These are phyloP conservation scores for Scarus forsteni DNA, from an alignment of 2,797 vertebrate genomes.

Conservation along the genomic window DNA sequence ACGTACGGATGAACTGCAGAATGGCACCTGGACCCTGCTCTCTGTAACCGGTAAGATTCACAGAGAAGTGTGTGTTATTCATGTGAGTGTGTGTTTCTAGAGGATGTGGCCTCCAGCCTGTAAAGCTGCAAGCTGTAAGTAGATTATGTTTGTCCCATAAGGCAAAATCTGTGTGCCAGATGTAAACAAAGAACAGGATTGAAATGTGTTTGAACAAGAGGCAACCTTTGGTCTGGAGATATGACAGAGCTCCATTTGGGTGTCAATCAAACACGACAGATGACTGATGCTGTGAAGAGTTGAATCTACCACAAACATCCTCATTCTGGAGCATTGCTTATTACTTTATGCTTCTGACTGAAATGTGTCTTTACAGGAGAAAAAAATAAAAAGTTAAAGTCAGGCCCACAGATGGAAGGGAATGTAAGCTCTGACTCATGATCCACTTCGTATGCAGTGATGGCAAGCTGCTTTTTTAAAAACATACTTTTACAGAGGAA, in stretches of 20 bases:
- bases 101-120: background rate
- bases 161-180: conserved; percentile 4
- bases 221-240: conserved; percentile 2
- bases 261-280: conserved; percentile 7
- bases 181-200: conserved; percentile 1
- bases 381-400: background rate
- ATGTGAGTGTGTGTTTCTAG: background rate
- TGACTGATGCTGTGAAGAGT: background rate
- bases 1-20: conserved; percentile 86
- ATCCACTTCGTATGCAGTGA: background rate
- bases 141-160: conserved; percentile 1
- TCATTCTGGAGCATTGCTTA: background rate
- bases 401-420: background rate
- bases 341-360: too few relatives aligned
- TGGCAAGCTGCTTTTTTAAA: too few relatives aligned
- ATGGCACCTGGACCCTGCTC: conserved; percentile 91
- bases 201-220: background rate
- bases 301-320: background rate
- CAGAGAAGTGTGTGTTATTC: background rate
- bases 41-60: conserved; percentile 87
- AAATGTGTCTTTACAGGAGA: background rate
- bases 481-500: too few relatives aligned
- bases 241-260: background rate
- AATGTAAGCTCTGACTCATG: background rate
- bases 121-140: background rate